Evolutionary conservation across 2,888 invertebrate genomes (phyloP).

Genomic region (Epinotia demarniana): DNA sequence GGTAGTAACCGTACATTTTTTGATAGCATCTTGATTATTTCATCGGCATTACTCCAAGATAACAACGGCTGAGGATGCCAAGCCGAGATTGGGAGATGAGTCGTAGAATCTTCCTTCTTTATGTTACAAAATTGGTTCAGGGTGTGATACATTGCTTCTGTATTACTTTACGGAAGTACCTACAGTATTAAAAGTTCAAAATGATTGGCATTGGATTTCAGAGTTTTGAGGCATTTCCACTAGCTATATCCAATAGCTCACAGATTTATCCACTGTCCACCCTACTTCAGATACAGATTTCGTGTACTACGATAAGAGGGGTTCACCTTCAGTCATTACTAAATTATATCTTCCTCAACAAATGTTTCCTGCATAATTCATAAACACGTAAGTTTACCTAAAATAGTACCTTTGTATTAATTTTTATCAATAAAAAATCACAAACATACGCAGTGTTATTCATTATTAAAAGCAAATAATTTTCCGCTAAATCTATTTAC

Average conservation of each 20-base stretch:
- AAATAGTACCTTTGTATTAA: constrained; percentile 41
- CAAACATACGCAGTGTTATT: constrained; percentile 42
- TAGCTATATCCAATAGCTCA: constrained; percentile 19
- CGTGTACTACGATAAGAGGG: constrained; percentile 24
- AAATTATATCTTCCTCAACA: constrained; percentile 7
- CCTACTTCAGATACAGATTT: constrained; percentile 23
- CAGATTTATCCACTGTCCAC: constrained; percentile 7
- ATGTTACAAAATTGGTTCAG: constrained; percentile 60
- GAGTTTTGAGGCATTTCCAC: constrained; percentile 21
- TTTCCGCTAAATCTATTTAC: constrained; percentile 39
- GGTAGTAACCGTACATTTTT: too few species aligned
- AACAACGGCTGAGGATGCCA: constrained; percentile 1
- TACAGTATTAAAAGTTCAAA: constrained; percentile 35
- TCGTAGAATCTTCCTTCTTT: background rate
- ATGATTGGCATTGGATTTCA: constrained; percentile 24
- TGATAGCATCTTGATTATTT: constrained; percentile 39
- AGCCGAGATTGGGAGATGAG: background rate
- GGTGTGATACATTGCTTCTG: constrained; percentile 39
- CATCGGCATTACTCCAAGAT: constrained; percentile 22
- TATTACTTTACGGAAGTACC: constrained; percentile 37
- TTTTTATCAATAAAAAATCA: constrained; percentile 42
- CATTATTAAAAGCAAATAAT: constrained; percentile 40
- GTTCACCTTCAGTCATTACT: constrained; percentile 23
- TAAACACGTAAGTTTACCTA: constrained; percentile 36
- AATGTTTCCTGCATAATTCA: constrained; percentile 34